A percentile compares a stretch with the other conserved stretches of the same genome.
Conservation (phyloP, 2,797 vertebrate species). For the Mus minutoides region DNA sequence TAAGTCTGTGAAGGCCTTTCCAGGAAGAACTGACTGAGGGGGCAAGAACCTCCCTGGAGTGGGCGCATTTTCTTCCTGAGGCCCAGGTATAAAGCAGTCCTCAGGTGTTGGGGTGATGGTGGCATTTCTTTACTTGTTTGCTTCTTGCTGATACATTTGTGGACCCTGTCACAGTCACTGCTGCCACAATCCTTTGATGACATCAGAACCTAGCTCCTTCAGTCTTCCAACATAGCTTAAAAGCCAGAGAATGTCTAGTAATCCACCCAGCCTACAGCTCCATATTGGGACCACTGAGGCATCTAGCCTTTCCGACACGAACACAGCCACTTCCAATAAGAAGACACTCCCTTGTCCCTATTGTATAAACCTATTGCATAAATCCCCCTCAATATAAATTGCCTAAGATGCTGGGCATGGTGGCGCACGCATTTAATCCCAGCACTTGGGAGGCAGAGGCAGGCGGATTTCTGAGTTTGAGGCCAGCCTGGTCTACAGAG, state of each 20-base stretch:
- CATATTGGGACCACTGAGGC: neutral
- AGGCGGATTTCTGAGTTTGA: no score
- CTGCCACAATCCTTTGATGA: no score
- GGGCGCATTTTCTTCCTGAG: neutral
- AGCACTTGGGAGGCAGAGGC: no score
- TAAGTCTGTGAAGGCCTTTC: neutral
- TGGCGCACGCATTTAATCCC: no score
- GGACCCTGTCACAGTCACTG: neutral
- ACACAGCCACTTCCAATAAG: no score
- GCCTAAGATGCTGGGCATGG: no score
- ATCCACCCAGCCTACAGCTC: neutral
- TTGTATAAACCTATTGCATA: neutral
- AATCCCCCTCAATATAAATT: neutral
- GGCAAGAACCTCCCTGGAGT: neutral
- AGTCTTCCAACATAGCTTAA: neutral
- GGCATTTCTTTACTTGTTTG: neutral
- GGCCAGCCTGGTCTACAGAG: no score
- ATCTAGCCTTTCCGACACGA: neutral
- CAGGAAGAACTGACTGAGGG: neutral
- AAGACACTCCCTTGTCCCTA: neutral
- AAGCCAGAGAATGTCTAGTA: neutral
- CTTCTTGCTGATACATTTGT: neutral
- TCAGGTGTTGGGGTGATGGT: rapidly evolving
- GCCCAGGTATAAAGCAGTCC: neutral
- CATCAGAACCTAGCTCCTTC: neutral